Base-by-base conservation (phyloP, 2,888 invertebrate species). In the Fabriciana adippe region DNA sequence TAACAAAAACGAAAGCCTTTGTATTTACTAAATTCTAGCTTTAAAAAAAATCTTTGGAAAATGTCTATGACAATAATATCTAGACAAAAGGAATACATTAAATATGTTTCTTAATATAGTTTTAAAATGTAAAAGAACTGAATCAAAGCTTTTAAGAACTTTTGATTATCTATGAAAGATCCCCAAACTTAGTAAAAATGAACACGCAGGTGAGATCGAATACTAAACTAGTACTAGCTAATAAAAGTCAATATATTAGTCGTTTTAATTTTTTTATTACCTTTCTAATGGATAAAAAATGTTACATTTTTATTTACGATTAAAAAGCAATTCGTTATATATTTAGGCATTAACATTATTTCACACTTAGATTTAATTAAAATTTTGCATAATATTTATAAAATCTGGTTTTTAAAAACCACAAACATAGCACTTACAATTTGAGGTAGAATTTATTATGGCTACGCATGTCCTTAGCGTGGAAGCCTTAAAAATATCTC, bases 401-500 rank as follows among this genome's bases (percentile, higher is more conserved):
- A 71, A 74, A 73, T 67, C 74, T 74, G 55, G 48, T 65, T 69
- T 69, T 69, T 47, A 55, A 31, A 74, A 75, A 76, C 79, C 79
- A 68, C 77, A 78, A 73, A 60, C 59, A 72, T 63, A 66, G 41
- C 66, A 35, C 45, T 56, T 56, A 68, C 64, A 64, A 60, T 67
- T 51, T 67, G 55, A 66, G 63, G 55, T 31, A 53, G 57, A 67
- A 72, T 66, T 73, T 68, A 64, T 66, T 68, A 69, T 66, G 62
- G 60, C 67, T 68, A 48, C 72, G 18, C 48, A 54, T 67, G 81
- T 83, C 81, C 81, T 81, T 82, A 78, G 64, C 67, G 65, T 67
- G 64, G 89, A 90, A 89, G 82, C 89, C 89, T 79, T 85, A 82
- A 79, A 82, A 79, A 74, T 80, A 77, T 79, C 81, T 75, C 75